Base-by-base conservation (phyloP, 2,797 vertebrate species). In the Steatocranus sp. region DNA sequence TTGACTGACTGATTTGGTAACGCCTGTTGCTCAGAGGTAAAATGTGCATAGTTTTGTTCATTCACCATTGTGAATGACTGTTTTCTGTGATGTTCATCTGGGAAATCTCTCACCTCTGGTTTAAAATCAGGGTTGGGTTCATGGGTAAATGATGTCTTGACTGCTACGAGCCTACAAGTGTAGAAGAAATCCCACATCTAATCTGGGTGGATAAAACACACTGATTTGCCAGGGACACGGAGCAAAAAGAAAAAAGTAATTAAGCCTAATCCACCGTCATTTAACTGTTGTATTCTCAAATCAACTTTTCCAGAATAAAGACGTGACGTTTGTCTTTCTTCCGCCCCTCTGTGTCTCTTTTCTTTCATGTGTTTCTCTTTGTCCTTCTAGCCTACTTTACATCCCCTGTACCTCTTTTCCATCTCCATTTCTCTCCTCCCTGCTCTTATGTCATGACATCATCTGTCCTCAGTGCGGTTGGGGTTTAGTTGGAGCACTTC, bases 401-500 rank as follows among this genome's bases (percentile, higher is more conserved):
- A 70, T 48, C 68, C 51, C 78, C 49, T 58, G 6, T 74, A 48
- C 53, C 25, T 20, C 82, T 82, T 87, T 79, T 89, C 82, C 83
- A 58, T 79, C 75, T 41, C 30, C 4, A 8, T 63, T 78, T 41
- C 25, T 66, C 61, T 76, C 25, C 84, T 81, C 78, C 83, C 77
- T 83, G 83, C 80, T 70, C 83, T 73, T 48, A 77, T 27, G n/a
- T 85, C 75, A 91, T 94, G 91, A 93, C 93, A 93, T 94, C 94
- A 94, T 91, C 83, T 56, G 79, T 82, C 90, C 92, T 93, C 87
- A 6, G 81, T 92, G 93, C 87, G 94, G 94, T 92, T 83, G 84
- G 86, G 91, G 84, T 93, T 91, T 86, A 87, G 84, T 80, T 58
- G 83, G 85, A 91, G 84, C 84, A 4, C 83, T 76, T 91, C 85